Conservation (phyloP, 2,113 vertebrate species). For the Odobenus rosmarus region DNA sequence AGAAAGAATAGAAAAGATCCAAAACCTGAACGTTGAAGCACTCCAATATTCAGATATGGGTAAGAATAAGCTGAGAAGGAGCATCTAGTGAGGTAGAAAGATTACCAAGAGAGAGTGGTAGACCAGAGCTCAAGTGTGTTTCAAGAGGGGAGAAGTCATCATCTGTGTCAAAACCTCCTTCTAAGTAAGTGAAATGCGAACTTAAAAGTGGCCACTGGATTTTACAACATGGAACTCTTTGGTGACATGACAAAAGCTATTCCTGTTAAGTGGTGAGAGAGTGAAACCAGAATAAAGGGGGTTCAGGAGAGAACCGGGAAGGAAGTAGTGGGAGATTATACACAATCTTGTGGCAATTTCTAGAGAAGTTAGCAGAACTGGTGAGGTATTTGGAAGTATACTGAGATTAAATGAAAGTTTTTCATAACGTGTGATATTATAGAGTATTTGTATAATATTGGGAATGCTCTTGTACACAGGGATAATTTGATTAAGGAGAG, state of each 20-base stretch:
- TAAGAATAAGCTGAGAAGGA: background rate
- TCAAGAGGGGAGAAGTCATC: background rate
- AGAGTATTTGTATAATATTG: background rate
- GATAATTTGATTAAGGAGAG: background rate
- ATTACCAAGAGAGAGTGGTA: background rate
- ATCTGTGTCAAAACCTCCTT: background rate
- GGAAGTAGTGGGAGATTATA: background rate
- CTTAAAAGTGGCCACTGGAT: background rate
- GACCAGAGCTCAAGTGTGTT: background rate
- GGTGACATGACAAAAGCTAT: background rate
- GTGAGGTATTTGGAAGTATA: background rate
- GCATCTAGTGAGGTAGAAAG: background rate
- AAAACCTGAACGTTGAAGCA: background rate
- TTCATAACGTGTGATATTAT: background rate
- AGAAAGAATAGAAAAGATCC: background rate
- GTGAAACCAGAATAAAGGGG: background rate
- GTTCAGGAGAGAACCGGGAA: background rate
- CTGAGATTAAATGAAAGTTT: background rate
- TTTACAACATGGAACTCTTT: background rate
- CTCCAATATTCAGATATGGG: background rate
- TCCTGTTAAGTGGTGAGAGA: background rate
- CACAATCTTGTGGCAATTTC: background rate
- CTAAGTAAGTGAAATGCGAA: background rate
- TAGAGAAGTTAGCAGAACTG: background rate
- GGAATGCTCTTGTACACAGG: background rate